Conservation (phyloP, 1,140 invertebrate species). For the Drosophila saltans region DNA sequence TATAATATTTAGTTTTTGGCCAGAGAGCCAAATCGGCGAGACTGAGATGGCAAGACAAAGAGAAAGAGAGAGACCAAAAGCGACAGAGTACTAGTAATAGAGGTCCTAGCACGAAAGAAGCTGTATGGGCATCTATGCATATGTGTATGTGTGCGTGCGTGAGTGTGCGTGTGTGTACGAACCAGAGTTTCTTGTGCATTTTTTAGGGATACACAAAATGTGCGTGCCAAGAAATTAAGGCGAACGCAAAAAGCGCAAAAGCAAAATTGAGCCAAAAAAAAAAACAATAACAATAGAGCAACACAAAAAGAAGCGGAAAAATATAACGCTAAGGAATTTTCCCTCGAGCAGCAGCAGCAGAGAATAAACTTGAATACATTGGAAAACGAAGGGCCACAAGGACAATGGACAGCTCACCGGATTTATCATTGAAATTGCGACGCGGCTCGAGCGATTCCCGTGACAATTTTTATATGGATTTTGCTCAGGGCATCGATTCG, state of each 20-base stretch:
- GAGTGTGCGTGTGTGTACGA: constrained; percentile 33
- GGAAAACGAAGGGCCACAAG: neutral
- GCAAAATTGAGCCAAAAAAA: neutral
- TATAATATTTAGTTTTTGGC: constrained; percentile 3
- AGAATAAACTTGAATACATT: constrained; percentile 10
- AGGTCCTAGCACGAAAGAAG: constrained; percentile 2
- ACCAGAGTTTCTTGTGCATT: constrained; percentile 33
- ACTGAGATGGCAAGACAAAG: constrained; percentile 13
- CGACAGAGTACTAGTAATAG: neutral
- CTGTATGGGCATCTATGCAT: constrained; percentile 14
- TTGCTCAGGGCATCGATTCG: constrained; percentile 93
- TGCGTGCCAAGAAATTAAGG: constrained; percentile 44
- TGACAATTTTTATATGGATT: constrained; percentile 95
- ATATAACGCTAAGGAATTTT: constrained; percentile 28
- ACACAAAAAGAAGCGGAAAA: neutral
- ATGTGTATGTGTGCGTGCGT: constrained; percentile 18
- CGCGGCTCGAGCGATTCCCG: constrained; percentile 92
- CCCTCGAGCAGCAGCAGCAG: no score
- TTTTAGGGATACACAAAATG: constrained; percentile 61
- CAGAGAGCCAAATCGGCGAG: constrained; percentile 14
- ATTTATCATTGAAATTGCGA: constrained; percentile 90
- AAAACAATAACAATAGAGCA: neutral
- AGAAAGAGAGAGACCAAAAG: constrained; percentile 8
- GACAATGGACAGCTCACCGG: constrained; percentile 89
- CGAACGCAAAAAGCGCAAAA: constrained; percentile 21